Base-by-base conservation (phyloP, 2,888 invertebrate species). In the Catocala fraxini region DNA sequence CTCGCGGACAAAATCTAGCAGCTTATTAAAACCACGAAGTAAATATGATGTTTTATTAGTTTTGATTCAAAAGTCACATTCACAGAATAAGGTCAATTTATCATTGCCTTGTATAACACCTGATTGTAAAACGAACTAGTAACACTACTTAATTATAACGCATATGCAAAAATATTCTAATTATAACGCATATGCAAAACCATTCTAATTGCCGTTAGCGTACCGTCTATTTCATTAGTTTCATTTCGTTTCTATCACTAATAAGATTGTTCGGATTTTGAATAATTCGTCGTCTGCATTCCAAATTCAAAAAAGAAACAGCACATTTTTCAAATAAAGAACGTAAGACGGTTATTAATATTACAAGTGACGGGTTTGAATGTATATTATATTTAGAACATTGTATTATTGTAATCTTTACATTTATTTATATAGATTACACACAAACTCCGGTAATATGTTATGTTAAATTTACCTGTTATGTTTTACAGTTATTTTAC, bases 401-500 rank as follows among this genome's bases (percentile, higher is more conserved):
- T 53, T 59, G 15, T n/a, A 45, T 49, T 13, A 35, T 51, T 57
- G 39, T 46, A 48, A 61, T 57, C 56, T 53, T 9, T 53, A 47
- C 10, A 55, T 70, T 57, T 65, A 73, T 64, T 65, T 65, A 61
- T 60, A 63, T 63, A 63, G 64, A 77, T 63, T 63, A 63, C 55
- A 57, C 59, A 53, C 61, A 48, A 9, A 62, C 48, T 56, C 51
- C 58, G 59, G n/a, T 45, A 10, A 41, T 56, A 34, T 55, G 43
- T 25, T 49, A 51, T 34, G 39, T 15, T 56, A 15, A 68, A 39
- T 74, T 77, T 75, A 75, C 78, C 74, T 77, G 75, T 59, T 57
- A 41, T 4, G 10, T 35, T 35, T 55, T 48, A 34, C 42, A 12
- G 10, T 12, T 13, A 42, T 47, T 43, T 51, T 25, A 11, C 15